Evolutionary conservation across 1,140 invertebrate species (phyloP), one percentile per base, ranked within the genome.

Genomic region (Heliothis subflexa): DNA sequence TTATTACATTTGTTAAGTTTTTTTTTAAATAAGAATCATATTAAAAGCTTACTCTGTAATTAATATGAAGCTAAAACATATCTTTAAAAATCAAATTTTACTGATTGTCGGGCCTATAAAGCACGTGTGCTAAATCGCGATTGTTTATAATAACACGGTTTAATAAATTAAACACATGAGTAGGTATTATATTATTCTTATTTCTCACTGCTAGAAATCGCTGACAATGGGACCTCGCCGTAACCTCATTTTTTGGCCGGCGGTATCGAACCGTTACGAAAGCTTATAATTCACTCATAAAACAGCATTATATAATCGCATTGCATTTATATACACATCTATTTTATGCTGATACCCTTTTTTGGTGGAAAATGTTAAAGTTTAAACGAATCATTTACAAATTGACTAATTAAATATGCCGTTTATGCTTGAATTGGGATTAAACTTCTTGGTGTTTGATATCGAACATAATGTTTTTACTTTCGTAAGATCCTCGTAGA

Each of bases 221-320:
- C 50, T 59, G 12, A 47, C 33, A 18, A 33, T 50, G 0, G 18
- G 18, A 21, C 64, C 33, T 57, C n/a, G 16, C 13, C 71, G 5
- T 73, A 73, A 73, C 71, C 71, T 73, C 71, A 73, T 57, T 73
- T 73, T 73, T 73, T 40, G 40, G 11, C 21, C 54, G 54, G 1
- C 52, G n/a, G 33, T 45, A 52, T 40, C 47, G 64, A 68, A n/a
- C 5, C 40, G 55, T 73, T 73, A 52, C 71, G 71, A 40, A 73
- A 45, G 52, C 50, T 59, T 73, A 64, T 45, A 57, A 59, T 59
- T 73, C 52, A 73, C 54, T 47, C 71, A 59, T 73, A 59, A 73
- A 57, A 73, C 71, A 73, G 52, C 33, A 45, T 73, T 59, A 73
- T 59, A 57, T 73, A 73, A 59, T 73, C 50, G 64, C 64, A 13